Evolutionary conservation across 1,140 invertebrate genomes (phyloP).

Genomic region (Mylabris phalerata): DNA sequence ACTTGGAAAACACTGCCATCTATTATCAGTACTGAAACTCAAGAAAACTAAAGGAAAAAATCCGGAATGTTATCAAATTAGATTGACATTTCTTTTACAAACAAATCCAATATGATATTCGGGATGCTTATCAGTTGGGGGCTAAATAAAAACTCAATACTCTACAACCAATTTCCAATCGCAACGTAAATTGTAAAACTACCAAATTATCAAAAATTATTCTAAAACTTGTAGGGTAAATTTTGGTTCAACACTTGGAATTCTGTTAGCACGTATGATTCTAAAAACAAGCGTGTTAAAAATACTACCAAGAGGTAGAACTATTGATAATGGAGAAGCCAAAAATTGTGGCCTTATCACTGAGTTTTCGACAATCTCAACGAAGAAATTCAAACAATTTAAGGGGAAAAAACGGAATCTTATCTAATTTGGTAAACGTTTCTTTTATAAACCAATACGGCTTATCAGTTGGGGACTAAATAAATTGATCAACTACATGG

Average conservation of each 20-base stretch:
- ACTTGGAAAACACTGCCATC: too few species aligned
- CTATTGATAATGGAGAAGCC: constrained; percentile 77
- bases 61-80: too few species aligned
- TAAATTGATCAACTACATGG: constrained; percentile 73
- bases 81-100: constrained; percentile 73
- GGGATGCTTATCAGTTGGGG: constrained; percentile 64
- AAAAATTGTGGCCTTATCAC: constrained; percentile 73
- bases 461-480: constrained; percentile 60
- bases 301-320: constrained; percentile 81
- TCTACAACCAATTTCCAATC: constrained; percentile 76
- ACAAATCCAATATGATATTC: constrained; percentile 64
- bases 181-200: constrained; percentile 66
- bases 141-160: constrained; percentile 50
- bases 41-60: constrained; percentile 46
- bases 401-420: constrained; percentile 74
- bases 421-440: constrained; percentile 79
- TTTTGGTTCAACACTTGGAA: constrained; percentile 90
- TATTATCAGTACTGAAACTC: constrained; percentile 50
- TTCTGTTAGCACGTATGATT: constrained; percentile 71
- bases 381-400: constrained; percentile 63
- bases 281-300: constrained; percentile 72
- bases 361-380: constrained; percentile 68
- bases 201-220: not conserved
- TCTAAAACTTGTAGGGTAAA: constrained; percentile 58
- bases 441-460: constrained; percentile 74